These are phyloP conservation scores for Monoplex corrugatus DNA, from an alignment of 2,888 invertebrate genomes.

Conservation along the genomic window DNA sequence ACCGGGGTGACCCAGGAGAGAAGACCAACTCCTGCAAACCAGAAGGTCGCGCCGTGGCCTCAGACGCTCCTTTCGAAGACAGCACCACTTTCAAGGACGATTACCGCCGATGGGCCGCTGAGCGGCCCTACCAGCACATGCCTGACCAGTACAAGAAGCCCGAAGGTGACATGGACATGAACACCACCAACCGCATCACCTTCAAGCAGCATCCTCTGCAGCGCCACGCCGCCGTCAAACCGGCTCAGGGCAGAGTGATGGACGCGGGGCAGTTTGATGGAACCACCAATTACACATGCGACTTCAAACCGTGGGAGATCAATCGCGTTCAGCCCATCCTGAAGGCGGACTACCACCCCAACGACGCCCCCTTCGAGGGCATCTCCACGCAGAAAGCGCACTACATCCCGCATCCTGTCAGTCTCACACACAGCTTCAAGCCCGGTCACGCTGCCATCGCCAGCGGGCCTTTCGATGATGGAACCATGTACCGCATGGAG, in stretches of 20 bases:
- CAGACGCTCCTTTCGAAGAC: constrained; percentile 79
- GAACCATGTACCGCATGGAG: constrained; percentile 79
- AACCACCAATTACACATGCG: constrained; percentile 75
- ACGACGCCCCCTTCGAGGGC: constrained; percentile 80
- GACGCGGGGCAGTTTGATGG: constrained; percentile 75
- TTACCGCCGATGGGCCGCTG: constrained; percentile 73
- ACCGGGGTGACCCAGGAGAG: constrained; percentile 65
- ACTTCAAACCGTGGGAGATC: constrained; percentile 75
- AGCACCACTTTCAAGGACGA: constrained; percentile 79
- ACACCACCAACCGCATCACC: constrained; percentile 76
- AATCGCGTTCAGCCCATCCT: constrained; percentile 64
- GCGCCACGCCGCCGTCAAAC: constrained; percentile 67
- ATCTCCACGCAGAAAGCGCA: constrained; percentile 77
- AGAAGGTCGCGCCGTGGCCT: constrained; percentile 74
- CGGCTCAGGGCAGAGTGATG: constrained; percentile 64
- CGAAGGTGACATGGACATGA: constrained; percentile 77
- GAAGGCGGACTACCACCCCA: constrained; percentile 76
- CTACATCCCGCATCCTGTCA: constrained; percentile 70
- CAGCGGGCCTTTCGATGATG: constrained; percentile 77
- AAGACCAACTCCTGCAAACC: constrained; percentile 78
- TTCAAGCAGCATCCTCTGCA: constrained; percentile 73
- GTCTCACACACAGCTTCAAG: constrained; percentile 67
- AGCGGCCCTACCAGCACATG: constrained; percentile 71
- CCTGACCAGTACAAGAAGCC: constrained; percentile 77
- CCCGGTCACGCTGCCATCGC: constrained; percentile 67